Conservation (phyloP, 2,888 invertebrate species). For the Mantis religiosa region DNA sequence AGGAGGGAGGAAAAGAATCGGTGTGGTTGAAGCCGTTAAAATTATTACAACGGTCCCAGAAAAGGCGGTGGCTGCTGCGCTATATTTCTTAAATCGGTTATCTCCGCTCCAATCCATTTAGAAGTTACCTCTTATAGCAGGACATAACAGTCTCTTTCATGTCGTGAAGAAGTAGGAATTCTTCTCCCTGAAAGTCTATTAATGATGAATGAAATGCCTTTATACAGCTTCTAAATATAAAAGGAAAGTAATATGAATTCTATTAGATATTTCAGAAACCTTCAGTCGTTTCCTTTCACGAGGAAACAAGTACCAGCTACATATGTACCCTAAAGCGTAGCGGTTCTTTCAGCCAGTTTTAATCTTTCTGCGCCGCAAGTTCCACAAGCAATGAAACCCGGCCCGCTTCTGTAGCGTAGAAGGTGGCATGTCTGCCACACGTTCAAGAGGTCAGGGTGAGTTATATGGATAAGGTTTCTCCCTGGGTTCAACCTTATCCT, state of each 20-base stretch:
- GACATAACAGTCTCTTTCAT: slow-evolving; percentile 2
- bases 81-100: slow-evolving; percentile 10
- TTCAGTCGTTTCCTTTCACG: background rate
- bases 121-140: background rate
- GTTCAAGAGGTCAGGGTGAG: too few relatives aligned
- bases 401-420: too few relatives aligned
- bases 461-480: too few relatives aligned
- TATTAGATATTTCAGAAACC: background rate
- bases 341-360: background rate
- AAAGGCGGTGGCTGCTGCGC: background rate
- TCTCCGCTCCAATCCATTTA: slow-evolving; percentile 13
- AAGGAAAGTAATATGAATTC: background rate
- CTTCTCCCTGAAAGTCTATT: background rate
- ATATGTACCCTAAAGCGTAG: background rate
- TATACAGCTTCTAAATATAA: background rate
- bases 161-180: background rate
- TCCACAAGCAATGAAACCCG: too few relatives aligned
- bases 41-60: background rate
- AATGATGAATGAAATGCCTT: slow-evolving; percentile 10
- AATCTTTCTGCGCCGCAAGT: background rate
- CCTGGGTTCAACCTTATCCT: too few relatives aligned
- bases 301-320: background rate
- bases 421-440: too few relatives aligned
- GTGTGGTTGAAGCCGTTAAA: slow-evolving; percentile 13
- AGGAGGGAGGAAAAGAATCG: background rate